A percentile compares a stretch with the other conserved stretches of the same genome.
Conservation (phyloP, 2,888 invertebrate genomes). For the Drosophila hamatofila region DNA sequence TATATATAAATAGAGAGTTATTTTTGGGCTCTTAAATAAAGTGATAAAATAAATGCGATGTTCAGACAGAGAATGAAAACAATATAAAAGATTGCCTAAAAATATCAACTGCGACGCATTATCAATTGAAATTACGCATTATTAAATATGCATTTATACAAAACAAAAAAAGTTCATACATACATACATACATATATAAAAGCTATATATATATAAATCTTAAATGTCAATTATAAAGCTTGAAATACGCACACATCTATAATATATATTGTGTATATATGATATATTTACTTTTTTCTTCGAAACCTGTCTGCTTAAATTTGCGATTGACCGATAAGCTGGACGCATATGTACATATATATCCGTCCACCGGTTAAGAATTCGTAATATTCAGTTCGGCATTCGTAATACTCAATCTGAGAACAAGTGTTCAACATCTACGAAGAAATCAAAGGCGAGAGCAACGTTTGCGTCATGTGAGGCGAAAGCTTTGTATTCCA, state of each 20-base stretch:
- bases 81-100: conserved; percentile 40
- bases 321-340: conserved; percentile 64
- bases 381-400: neutral
- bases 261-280: conserved; percentile 6
- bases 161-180: conserved; percentile 15
- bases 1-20: neutral
- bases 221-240: conserved; percentile 52
- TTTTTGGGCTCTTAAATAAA: conserved; percentile 62
- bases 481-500: conserved; percentile 12
- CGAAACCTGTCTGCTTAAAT: conserved; percentile 61
- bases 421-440: conserved; percentile 46
- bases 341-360: conserved; percentile 25
- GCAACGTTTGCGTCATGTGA: conserved; percentile 42
- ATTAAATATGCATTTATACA: conserved; percentile 46
- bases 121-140: conserved; percentile 68
- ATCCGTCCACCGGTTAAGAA: conserved; percentile 12
- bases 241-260: conserved; percentile 38
- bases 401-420: conserved; percentile 10
- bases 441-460: conserved; percentile 33
- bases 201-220: conserved; percentile 17
- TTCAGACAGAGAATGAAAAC: conserved; percentile 13
- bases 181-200: conserved; percentile 15
- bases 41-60: conserved; percentile 72
- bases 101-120: conserved; percentile 67
- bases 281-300: conserved; percentile 3